Conservation (phyloP, 2,797 vertebrate species). For the Xiphorhynchus erythropygius region DNA sequence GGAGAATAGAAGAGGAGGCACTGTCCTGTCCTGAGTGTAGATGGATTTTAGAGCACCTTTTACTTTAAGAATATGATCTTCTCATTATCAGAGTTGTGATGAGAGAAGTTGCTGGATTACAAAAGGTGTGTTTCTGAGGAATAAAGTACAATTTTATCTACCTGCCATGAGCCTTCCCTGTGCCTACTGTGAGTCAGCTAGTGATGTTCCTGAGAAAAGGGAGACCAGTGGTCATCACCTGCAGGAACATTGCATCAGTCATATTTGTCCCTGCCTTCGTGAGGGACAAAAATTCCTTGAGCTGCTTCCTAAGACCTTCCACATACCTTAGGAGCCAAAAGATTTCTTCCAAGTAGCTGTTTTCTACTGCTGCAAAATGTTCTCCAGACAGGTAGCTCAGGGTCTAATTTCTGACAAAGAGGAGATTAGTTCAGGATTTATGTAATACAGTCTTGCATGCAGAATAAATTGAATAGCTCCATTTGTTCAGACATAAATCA, state of each 20-base stretch:
- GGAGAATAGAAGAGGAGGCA: neutral
- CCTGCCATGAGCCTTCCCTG: neutral
- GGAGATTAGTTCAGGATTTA: conserved; percentile 39
- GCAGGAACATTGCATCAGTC: neutral
- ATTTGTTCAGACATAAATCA: conserved; percentile 47
- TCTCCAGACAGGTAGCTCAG: neutral
- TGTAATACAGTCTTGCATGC: conserved; percentile 3
- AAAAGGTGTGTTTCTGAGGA: neutral
- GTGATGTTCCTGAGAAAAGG: neutral
- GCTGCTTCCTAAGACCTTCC: neutral
- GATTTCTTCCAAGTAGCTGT: neutral
- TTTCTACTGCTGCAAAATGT: neutral
- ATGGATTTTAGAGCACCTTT: neutral
- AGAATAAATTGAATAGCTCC: conserved; percentile 26
- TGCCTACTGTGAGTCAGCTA: neutral
- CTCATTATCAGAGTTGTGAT: neutral
- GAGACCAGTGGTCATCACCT: neutral
- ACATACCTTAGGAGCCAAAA: neutral
- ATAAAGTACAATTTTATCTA: neutral
- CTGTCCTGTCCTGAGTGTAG: neutral
- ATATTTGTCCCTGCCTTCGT: neutral
- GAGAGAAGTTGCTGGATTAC: neutral
- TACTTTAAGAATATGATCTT: neutral
- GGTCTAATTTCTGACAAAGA: conserved; percentile 28
- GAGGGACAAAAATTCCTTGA: neutral